Percentiles rank a stretch among this genome's conserved stretches.
These are phyloP conservation scores for Cotesia vestalis DNA, from an alignment of 1,140 invertebrate species.

Conservation along the genomic window DNA sequence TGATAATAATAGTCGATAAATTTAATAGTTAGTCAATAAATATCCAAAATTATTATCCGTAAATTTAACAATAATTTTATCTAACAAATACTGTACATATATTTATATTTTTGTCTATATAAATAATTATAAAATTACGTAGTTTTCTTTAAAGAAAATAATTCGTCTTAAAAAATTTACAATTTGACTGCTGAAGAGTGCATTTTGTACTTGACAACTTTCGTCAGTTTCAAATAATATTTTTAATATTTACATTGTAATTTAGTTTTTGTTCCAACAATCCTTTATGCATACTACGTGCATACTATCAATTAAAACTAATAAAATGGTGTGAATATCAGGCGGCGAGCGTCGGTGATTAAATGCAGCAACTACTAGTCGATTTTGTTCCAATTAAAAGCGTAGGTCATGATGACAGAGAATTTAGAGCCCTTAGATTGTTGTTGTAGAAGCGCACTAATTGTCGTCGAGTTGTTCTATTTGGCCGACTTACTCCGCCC, in stretches of 20 bases:
- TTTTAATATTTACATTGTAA: too few species aligned
- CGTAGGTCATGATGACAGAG: too few species aligned
- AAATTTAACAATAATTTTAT: constrained; percentile 12
- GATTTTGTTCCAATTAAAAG: too few species aligned
- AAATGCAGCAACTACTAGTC: too few species aligned
- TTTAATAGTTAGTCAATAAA: constrained; percentile 63
- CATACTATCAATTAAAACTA: too few species aligned
- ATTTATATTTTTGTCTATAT: not conserved
- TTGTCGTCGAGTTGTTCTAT: constrained; percentile 48
- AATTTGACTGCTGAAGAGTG: not conserved
- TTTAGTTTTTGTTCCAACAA: too few species aligned
- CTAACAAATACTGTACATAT: constrained; percentile 13
- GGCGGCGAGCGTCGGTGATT: too few species aligned
- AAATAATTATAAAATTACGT: constrained; percentile 13
- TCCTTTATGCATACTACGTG: too few species aligned
- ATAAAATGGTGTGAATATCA: too few species aligned
- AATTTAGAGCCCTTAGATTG: too few species aligned
- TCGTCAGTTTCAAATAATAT: too few species aligned
- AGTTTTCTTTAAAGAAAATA: not conserved
- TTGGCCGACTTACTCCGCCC: constrained; percentile 50
- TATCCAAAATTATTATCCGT: constrained; percentile 47
- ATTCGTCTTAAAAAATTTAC: not conserved
- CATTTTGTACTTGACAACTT: too few species aligned
- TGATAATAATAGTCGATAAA: constrained; percentile 31
- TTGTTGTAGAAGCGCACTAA: constrained; percentile 4